A percentile compares a stretch with the other conserved stretches of the same genome.
phyloP scores from a whole-genome alignment of 2,797 vertebrate genomes.

The Coluber constrictor region DNA sequence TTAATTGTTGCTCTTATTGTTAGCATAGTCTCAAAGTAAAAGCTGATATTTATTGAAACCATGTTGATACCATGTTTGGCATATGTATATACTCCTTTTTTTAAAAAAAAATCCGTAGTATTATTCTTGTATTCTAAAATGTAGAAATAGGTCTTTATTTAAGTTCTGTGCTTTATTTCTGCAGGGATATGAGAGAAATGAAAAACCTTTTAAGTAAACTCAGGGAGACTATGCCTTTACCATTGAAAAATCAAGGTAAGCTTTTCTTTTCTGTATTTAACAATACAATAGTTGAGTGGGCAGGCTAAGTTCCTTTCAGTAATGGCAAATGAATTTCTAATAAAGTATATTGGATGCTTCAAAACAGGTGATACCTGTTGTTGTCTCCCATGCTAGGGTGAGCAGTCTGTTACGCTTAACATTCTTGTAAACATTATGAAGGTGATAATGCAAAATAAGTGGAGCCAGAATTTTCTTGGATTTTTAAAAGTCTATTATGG shows the following conservation, averaged over 20 bases:
- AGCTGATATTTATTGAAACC: background rate
- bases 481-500: background rate
- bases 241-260: conserved; percentile 97
- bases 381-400: background rate
- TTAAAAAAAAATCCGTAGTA: background rate
- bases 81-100: background rate
- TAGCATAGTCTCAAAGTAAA: background rate
- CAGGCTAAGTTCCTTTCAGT: background rate
- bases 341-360: background rate
- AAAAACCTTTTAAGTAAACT: conserved; percentile 99
- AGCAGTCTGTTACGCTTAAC: background rate
- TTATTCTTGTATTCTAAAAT: background rate
- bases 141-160: background rate
- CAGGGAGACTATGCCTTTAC: conserved; percentile 99
- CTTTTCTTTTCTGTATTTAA: conserved; percentile 37
- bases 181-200: conserved; percentile 98
- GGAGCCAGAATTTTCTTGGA: background rate
- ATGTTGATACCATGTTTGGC: background rate
- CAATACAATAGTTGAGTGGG: background rate
- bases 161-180: conserved; percentile 59
- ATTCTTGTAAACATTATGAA: background rate
- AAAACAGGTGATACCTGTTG: background rate
- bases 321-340: background rate
- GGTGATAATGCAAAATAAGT: background rate
- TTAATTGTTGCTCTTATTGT: conserved; percentile 4